Conservation (phyloP, 1,140 invertebrate species). For the Bursaphelenchus mucronatus region DNA sequence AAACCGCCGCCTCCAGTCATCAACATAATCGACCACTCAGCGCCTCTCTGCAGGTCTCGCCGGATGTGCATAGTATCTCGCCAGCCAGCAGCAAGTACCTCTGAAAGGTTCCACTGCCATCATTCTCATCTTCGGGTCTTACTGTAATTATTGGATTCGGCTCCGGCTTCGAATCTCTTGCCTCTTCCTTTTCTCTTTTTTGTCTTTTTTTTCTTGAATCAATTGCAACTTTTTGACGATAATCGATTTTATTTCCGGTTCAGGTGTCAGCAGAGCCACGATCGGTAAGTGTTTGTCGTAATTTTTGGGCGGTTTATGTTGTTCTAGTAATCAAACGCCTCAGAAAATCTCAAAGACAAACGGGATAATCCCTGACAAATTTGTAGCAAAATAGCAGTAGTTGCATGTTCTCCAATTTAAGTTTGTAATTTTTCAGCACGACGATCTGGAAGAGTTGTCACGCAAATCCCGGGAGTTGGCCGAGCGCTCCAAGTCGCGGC, state of each 20-base stretch:
- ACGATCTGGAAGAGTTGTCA: constrained; percentile 47
- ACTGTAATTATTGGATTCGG: no score
- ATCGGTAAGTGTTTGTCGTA: no score
- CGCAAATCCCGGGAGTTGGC: constrained; percentile 41
- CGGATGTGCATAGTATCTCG: constrained; percentile 1
- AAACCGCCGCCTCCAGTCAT: constrained; percentile 30
- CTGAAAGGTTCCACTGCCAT: neutral
- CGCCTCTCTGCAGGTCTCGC: constrained; percentile 3
- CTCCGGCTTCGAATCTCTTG: no score
- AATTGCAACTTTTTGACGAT: constrained; percentile 5
- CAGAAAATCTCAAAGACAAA: no score
- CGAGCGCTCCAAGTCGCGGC: constrained; percentile 44
- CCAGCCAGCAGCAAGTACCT: constrained; percentile 26
- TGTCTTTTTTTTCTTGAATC: constrained; percentile 9
- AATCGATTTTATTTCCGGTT: neutral
- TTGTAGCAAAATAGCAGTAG: no score
- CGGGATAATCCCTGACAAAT: no score
- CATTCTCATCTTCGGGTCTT: no score
- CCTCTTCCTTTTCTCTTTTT: no score
- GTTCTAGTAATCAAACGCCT: no score
- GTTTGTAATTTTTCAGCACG: constrained; percentile 35
- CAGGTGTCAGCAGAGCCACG: no score
- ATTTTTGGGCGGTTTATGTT: no score
- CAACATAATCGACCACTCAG: constrained; percentile 26
- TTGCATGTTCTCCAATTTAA: neutral